These are phyloP conservation scores for Pungitius pungitius DNA, from an alignment of 2,113 vertebrate genomes.

Conservation along the genomic window DNA sequence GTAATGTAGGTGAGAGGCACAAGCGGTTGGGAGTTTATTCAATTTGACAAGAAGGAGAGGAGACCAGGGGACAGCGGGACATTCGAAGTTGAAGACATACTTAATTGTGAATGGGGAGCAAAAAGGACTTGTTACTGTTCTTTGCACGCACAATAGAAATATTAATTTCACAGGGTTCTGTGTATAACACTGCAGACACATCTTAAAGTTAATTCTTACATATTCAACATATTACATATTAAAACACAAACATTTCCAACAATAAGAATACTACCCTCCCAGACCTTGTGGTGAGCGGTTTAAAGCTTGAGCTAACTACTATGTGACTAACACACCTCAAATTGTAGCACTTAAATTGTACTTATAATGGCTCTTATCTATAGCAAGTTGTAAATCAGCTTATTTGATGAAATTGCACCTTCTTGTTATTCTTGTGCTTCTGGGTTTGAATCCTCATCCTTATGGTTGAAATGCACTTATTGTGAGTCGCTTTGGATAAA, in stretches of 20 bases:
- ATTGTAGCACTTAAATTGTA: too few species aligned
- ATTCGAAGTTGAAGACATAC: constrained; percentile 4
- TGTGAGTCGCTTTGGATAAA: too few species aligned
- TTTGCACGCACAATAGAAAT: not conserved
- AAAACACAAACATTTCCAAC: not conserved
- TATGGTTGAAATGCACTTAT: too few species aligned
- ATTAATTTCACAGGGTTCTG: not conserved
- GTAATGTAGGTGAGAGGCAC: constrained; percentile 54
- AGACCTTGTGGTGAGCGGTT: too few species aligned
- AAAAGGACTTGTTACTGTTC: constrained; percentile 6
- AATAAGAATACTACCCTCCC: not conserved
- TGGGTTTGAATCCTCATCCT: too few species aligned
- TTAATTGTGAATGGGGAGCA: not conserved
- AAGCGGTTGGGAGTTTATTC: constrained; percentile 38
- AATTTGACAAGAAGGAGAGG: constrained; percentile 49
- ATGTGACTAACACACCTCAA: too few species aligned
- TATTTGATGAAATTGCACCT: too few species aligned
- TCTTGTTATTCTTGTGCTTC: too few species aligned
- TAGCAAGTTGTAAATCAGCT: too few species aligned
- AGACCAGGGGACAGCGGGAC: constrained; percentile 9
- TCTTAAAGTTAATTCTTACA: constrained; percentile 2
- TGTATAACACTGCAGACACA: not conserved
- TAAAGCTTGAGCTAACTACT: too few species aligned
- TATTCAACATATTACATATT: not conserved
- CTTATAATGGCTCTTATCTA: too few species aligned